Evolutionary conservation across 1,140 invertebrate genomes (phyloP), one percentile per base, ranked within the genome.

Genomic region (Bombus soroeensis): DNA sequence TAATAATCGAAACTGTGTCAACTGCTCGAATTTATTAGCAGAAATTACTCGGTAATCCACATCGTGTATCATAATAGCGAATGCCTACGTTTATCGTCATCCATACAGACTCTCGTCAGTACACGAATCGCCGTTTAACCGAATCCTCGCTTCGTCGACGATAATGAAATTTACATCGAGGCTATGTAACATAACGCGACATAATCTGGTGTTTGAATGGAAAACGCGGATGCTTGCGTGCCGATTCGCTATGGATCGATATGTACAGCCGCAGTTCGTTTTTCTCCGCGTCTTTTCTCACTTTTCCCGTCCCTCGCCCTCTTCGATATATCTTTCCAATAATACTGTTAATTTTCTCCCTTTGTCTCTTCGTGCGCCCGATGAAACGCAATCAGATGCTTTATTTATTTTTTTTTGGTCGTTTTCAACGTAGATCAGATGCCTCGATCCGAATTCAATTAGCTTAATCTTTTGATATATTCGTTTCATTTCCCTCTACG

Each of bases 231-330:
- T 71, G 74, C 73, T 59, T 71, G 81, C 57, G 83, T 81, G 76
- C 68, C 70, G 57, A 84, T 89, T 89, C 78, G 43, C 57, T 53
- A 82, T 79, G 74, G 86, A 87, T 90, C 88, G 81, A 89, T 90
- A 85, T 73, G 76, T 81, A 74, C 37, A 70, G 64, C 34, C 74
- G 43, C 47, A 43, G 22, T 32, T 32, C 9, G 32, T 81, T 76
- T 81, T 57, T 12, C 25, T 28, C 34, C 53, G 47, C 39, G 18
- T 78, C 74, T 71, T 57, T 53, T 43, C 32, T 62, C 10, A 28
- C 28, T 13, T 13, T 62, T 62, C 2, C 28, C 28, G n/a, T 5
- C 0, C 28, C 28, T n/a, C 12, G 28, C 0, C 9, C 59, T n/a
- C 12, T 13, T 28, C 59, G 28, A 62, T 62, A n/a, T n/a, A 62